A percentile compares a stretch with the other conserved stretches of the same genome.
Conservation (phyloP, 2,797 vertebrate genomes). For the Amazona finschi region DNA sequence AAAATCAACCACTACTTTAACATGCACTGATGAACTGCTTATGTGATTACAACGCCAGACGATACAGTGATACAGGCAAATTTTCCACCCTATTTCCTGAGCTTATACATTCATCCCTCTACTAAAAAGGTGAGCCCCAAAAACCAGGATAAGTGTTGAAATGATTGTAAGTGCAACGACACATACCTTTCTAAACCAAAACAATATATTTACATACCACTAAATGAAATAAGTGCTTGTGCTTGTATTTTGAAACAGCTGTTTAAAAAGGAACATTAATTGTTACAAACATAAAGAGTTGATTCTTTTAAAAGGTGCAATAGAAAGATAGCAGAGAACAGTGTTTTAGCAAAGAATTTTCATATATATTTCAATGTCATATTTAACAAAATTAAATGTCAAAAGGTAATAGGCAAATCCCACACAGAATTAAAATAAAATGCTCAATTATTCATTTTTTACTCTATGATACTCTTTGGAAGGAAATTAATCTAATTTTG, state of each 20-base stretch:
- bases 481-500: neutral
- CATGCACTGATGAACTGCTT: slow-evolving; percentile 40
- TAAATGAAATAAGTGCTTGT: neutral
- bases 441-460: neutral
- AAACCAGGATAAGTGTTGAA: neutral
- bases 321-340: neutral
- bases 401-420: neutral
- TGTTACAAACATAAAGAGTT: neutral
- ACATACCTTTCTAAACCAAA: neutral
- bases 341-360: neutral
- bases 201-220: neutral
- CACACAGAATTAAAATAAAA: neutral
- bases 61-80: slow-evolving; percentile 32
- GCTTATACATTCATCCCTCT: neutral
- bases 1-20: slow-evolving; percentile 22
- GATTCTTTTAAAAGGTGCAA: neutral
- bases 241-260: neutral
- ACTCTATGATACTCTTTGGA: neutral
- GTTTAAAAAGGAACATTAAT: neutral
- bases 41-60: slow-evolving; percentile 53
- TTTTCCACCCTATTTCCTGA: slow-evolving; percentile 75
- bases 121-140: slow-evolving; percentile 41
- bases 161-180: neutral
- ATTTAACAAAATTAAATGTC: neutral
- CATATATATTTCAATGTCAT: neutral